Conservation (phyloP, 53 echinoderm and acorn worm species). For the Astropecten irregularis region DNA sequence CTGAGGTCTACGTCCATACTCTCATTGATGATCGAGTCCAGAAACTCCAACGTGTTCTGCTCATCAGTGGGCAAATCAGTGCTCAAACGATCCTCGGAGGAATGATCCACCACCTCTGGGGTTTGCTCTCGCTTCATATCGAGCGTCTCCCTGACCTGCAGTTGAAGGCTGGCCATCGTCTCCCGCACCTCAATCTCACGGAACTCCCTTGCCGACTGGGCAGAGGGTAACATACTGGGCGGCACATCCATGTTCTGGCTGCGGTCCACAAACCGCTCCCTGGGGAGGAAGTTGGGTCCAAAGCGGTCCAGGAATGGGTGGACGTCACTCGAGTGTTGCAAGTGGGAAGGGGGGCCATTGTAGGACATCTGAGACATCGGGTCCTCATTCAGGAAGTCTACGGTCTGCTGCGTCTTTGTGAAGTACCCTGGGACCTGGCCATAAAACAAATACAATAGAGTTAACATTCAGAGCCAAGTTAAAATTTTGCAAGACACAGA, state of each 20-base stretch:
- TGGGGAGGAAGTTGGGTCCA: constrained; percentile 69
- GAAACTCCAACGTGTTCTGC: constrained; percentile 83
- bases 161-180: constrained; percentile 70
- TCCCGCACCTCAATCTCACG: constrained; percentile 85
- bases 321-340: constrained; percentile 85
- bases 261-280: constrained; percentile 61
- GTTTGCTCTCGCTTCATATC: constrained; percentile 57
- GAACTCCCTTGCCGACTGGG: constrained; percentile 83
- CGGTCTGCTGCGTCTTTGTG: constrained; percentile 74
- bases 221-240: constrained; percentile 70
- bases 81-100: neutral
- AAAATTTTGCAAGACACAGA: no score
- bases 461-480: no score
- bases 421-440: constrained; percentile 79
- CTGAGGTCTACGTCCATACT: constrained; percentile 65
- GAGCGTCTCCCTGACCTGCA: constrained; percentile 75
- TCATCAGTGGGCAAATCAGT: constrained; percentile 60
- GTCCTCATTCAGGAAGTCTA: constrained; percentile 74
- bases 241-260: constrained; percentile 61
- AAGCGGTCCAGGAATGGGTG: constrained; percentile 90
- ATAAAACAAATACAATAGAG: no score
- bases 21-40: constrained; percentile 90
- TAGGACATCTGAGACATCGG: constrained; percentile 85
- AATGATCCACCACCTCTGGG: neutral
- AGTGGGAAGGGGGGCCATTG: constrained; percentile 92